Evolutionary conservation across 1,140 invertebrate genomes (phyloP).

Genomic region (Drosophila novamexicana): DNA sequence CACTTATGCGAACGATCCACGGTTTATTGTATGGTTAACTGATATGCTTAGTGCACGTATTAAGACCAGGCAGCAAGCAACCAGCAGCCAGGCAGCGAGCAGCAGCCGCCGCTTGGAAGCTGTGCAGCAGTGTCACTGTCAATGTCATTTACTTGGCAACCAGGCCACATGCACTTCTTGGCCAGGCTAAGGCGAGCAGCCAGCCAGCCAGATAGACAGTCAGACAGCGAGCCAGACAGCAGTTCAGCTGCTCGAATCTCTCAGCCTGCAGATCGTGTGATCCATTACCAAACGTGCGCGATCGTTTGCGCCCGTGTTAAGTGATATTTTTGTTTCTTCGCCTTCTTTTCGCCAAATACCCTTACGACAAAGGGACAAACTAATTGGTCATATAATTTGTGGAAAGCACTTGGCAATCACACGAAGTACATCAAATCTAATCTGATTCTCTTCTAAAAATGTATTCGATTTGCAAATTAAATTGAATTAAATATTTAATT

Average conservation of each 20-base stretch:
- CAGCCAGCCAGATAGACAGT: no score
- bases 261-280: conserved; percentile 71
- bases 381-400: no score
- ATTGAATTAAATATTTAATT: no score
- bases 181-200: conserved; percentile 24
- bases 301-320: conserved; percentile 81
- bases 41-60: conserved; percentile 82
- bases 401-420: no score
- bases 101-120: conserved; percentile 27
- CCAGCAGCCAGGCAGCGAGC: background rate
- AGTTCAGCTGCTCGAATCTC: conserved; percentile 53
- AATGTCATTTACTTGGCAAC: conserved; percentile 74
- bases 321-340: conserved; percentile 61
- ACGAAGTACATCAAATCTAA: no score
- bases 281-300: conserved; percentile 82
- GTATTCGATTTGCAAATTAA: no score
- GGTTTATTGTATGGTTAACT: conserved; percentile 79
- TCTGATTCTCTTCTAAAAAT: no score
- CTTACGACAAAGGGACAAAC: conserved; percentile 11
- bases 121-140: conserved; percentile 78
- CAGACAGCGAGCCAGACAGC: conserved; percentile 1
- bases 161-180: conserved; percentile 70
- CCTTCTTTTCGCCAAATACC: conserved; percentile 44
- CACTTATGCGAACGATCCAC: conserved; percentile 73
- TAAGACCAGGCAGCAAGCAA: conserved; percentile 55